Conservation (phyloP, 2,797 vertebrate species). For the Esox lucius region DNA sequence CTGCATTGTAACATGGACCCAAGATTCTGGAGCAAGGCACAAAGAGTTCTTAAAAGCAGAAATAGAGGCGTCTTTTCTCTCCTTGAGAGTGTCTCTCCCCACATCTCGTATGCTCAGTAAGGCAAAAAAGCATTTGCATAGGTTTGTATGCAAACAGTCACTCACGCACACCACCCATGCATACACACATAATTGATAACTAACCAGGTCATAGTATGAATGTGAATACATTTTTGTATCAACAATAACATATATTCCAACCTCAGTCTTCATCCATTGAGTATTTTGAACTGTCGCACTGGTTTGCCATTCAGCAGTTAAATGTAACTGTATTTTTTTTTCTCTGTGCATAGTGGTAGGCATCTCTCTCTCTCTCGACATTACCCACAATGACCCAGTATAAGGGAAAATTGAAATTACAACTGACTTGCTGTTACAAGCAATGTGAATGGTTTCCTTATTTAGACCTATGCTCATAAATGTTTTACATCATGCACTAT, state of each 20-base stretch:
- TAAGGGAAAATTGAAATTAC: constrained; percentile 12
- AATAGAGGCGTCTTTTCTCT: constrained; percentile 52
- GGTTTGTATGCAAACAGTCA: background rate
- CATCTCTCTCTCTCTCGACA: background rate
- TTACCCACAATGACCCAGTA: background rate
- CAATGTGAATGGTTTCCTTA: constrained; percentile 47
- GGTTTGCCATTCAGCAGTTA: background rate
- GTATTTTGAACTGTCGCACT: background rate
- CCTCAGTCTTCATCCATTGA: constrained; percentile 8
- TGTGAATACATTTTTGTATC: constrained; percentile 8
- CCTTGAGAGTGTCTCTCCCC: constrained; percentile 39
- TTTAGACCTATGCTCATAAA: constrained; percentile 59
- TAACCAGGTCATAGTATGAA: constrained; percentile 22
- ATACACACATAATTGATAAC: constrained; percentile 23
- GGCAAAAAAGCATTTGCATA: constrained; percentile 13
- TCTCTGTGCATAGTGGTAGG: background rate
- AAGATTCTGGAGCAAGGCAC: constrained; percentile 57
- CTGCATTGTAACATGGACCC: constrained; percentile 68
- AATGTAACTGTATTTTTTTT: background rate
- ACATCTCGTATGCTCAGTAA: constrained; percentile 8
- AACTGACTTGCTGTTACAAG: constrained; percentile 22
- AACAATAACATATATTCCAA: constrained; percentile 6
- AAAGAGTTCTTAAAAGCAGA: constrained; percentile 60
- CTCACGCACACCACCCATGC: constrained; percentile 17
- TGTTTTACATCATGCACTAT: constrained; percentile 46